phyloP scores from a whole-genome alignment of 2,888 invertebrate species.

The Drosophila vallismaia region DNA sequence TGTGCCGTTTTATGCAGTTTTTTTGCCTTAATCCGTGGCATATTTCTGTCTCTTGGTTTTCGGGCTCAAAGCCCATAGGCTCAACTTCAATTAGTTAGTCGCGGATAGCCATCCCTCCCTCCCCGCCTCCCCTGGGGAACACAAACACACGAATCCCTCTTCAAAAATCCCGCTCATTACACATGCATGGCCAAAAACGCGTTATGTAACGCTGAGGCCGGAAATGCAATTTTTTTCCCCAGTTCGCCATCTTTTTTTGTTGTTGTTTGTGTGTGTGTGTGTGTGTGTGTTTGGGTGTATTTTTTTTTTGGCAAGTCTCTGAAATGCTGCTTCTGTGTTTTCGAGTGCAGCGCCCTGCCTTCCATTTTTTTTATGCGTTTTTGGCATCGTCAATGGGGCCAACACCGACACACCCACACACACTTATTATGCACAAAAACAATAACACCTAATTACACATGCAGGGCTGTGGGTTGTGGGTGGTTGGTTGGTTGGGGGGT shows the following conservation, averaged over 20 bases:
- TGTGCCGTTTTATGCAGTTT: neutral
- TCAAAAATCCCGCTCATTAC: constrained; percentile 12
- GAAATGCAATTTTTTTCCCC: constrained; percentile 27
- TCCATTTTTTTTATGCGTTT: constrained; percentile 16
- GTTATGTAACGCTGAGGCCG: constrained; percentile 43
- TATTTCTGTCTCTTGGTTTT: constrained; percentile 4
- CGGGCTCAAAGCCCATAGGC: constrained; percentile 12
- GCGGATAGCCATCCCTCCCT: neutral
- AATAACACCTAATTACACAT: constrained; percentile 47
- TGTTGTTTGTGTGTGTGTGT: constrained; percentile 12
- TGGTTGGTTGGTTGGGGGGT: too few relatives aligned
- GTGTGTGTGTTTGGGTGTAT: constrained; percentile 13
- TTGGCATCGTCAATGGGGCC: constrained; percentile 34
- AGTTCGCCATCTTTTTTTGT: neutral
- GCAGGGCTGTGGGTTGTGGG: neutral
- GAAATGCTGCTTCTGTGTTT: constrained; percentile 20
- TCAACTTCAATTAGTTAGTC: constrained; percentile 46
- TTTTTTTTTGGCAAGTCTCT: constrained; percentile 40
- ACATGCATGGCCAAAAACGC: constrained; percentile 39
- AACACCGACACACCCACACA: constrained; percentile 1
- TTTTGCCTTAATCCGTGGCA: constrained; percentile 3
- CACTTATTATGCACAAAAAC: constrained; percentile 35
- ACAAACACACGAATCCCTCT: neutral
- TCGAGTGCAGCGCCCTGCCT: constrained; percentile 27
- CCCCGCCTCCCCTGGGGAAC: neutral